phyloP scores from a whole-genome alignment of 2,888 invertebrate genomes.

The Cataglyphis rosenhaueri region DNA sequence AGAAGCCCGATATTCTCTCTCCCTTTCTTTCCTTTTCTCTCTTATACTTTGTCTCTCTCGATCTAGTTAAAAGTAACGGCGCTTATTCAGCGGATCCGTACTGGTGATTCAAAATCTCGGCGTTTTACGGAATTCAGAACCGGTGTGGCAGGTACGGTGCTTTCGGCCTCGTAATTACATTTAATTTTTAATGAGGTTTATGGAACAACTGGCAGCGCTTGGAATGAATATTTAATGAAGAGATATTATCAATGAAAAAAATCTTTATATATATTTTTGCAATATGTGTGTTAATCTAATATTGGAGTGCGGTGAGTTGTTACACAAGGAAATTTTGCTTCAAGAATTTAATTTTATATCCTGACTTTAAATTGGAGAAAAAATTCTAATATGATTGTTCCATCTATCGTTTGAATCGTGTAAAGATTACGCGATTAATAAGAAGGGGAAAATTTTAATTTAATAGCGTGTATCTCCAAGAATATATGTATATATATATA shows the following conservation, averaged over 20 bases:
- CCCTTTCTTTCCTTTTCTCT: background rate
- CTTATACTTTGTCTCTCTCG: slow-evolving; percentile 23
- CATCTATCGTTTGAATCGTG: background rate
- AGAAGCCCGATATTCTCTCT: slow-evolving; percentile 68
- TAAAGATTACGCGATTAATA: background rate
- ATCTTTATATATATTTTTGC: background rate
- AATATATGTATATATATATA: background rate
- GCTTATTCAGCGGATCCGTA: slow-evolving; percentile 64
- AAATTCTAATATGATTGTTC: background rate
- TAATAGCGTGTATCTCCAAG: background rate
- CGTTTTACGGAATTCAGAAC: slow-evolving; percentile 62
- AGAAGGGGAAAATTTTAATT: background rate
- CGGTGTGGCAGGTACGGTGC: slow-evolving; percentile 52
- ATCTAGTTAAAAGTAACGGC: slow-evolving; percentile 80
- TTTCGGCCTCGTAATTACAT: slow-evolving; percentile 46
- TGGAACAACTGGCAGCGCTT: slow-evolving; percentile 24
- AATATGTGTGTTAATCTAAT: slow-evolving; percentile 4
- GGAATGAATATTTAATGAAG: slow-evolving; percentile 38
- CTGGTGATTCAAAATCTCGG: slow-evolving; percentile 69
- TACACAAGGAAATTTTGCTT: background rate
- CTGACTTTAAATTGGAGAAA: background rate
- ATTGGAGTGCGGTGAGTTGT: background rate
- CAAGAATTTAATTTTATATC: background rate
- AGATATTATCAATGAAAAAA: slow-evolving; percentile 46
- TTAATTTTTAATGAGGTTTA: slow-evolving; percentile 54